phyloP scores from a whole-genome alignment of 1,140 invertebrate species.

The Belonocnema kinseyi region DNA sequence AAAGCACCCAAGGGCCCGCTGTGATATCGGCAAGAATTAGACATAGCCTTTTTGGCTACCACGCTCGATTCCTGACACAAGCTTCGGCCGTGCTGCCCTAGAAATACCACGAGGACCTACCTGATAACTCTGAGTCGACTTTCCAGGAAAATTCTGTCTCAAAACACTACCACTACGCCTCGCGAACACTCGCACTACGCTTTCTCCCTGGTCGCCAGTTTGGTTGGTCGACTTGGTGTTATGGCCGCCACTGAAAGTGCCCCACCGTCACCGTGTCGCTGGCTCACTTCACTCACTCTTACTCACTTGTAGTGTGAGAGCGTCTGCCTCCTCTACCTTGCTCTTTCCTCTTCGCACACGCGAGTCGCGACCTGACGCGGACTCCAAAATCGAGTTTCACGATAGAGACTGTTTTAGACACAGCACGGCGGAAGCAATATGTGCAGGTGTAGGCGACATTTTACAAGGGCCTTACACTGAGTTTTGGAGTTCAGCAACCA shows the following conservation, averaged over 20 bases:
- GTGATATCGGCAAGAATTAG: slow-evolving; percentile 50
- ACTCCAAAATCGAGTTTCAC: slow-evolving; percentile 19
- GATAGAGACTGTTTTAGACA: not conserved
- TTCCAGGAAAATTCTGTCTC: slow-evolving; percentile 57
- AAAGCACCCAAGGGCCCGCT: slow-evolving; percentile 71
- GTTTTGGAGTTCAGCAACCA: slow-evolving; percentile 64
- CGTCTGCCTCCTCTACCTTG: not conserved
- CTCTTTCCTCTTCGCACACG: slow-evolving; percentile 4
- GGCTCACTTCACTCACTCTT: slow-evolving; percentile 60
- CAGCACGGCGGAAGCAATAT: not conserved
- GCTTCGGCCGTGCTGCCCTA: slow-evolving; percentile 33
- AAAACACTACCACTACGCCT: slow-evolving; percentile 68
- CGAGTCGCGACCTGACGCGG: slow-evolving; percentile 42
- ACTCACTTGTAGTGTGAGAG: slow-evolving; percentile 48
- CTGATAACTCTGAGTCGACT: slow-evolving; percentile 64
- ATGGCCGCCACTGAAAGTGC: slow-evolving; percentile 69
- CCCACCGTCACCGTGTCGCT: slow-evolving; percentile 58
- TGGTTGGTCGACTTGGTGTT: slow-evolving; percentile 68
- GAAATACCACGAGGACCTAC: slow-evolving; percentile 61
- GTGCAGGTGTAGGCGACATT: slow-evolving; percentile 55
- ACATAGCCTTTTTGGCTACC: slow-evolving; percentile 43
- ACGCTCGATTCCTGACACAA: slow-evolving; percentile 52
- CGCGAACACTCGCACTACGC: slow-evolving; percentile 64
- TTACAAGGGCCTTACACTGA: slow-evolving; percentile 51
- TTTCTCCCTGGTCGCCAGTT: slow-evolving; percentile 65